phyloP scores from a whole-genome alignment of 2,113 vertebrate species.

The Notothenia rossii region DNA sequence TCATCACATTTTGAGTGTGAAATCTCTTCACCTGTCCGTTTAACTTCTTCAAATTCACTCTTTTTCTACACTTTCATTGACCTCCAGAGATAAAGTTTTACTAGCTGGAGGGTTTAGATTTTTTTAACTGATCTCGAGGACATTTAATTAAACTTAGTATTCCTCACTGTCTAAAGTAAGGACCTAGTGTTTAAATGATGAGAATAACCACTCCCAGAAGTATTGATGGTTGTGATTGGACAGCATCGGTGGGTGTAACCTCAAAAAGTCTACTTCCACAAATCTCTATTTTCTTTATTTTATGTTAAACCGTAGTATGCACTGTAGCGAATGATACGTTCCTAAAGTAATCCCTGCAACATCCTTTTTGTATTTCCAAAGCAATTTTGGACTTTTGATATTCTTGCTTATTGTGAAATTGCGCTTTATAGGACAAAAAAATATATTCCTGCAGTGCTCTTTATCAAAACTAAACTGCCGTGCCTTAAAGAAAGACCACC shows the following conservation, averaged over 20 bases:
- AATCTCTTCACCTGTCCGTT: constrained; percentile 69
- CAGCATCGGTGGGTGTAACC: not conserved
- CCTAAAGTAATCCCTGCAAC: not conserved
- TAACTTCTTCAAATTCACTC: constrained; percentile 54
- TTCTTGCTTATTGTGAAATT: not conserved
- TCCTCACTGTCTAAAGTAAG: constrained; percentile 3
- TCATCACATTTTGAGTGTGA: constrained; percentile 70
- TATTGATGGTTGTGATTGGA: not conserved
- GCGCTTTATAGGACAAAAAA: not conserved
- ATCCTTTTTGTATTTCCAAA: not conserved
- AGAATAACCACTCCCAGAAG: not conserved
- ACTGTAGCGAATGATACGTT: not conserved
- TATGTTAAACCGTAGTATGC: not conserved
- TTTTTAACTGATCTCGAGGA: not conserved
- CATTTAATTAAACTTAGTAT: constrained; percentile 13
- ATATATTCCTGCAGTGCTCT: not conserved
- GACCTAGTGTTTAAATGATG: constrained; percentile 5
- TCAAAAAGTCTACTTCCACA: not conserved
- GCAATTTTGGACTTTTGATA: not conserved
- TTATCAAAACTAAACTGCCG: not conserved
- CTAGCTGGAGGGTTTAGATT: constrained; percentile 7
- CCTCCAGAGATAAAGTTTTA: constrained; percentile 38
- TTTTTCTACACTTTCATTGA: constrained; percentile 31
- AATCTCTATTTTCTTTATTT: not conserved
- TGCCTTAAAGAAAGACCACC: not conserved